Conservation (phyloP, 2,888 invertebrate species). For the Spisula solida region DNA sequence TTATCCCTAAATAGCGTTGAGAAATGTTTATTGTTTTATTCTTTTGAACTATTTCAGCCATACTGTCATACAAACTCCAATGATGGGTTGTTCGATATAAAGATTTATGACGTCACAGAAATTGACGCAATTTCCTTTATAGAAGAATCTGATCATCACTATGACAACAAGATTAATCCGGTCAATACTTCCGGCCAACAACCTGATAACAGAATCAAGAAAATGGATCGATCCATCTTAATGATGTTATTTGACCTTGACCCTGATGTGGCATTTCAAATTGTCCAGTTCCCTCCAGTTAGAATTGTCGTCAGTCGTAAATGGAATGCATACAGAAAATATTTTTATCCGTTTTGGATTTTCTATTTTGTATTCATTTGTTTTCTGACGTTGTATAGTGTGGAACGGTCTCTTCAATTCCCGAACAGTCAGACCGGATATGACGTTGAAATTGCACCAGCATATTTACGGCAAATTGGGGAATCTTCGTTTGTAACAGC, state of each 20-base stretch:
- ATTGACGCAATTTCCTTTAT: conserved; percentile 76
- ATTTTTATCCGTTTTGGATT: conserved; percentile 71
- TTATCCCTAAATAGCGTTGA: no score
- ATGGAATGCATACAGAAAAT: neutral
- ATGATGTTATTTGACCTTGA: conserved; percentile 75
- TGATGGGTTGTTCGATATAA: conserved; percentile 80
- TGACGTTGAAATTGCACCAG: conserved; percentile 41
- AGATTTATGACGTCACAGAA: conserved; percentile 80
- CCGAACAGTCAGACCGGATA: conserved; percentile 35
- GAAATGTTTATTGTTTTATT: no score
- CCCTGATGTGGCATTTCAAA: conserved; percentile 71
- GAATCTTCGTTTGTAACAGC: conserved; percentile 51
- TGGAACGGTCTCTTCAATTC: conserved; percentile 37
- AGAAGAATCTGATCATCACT: conserved; percentile 32
- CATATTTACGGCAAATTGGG: conserved; percentile 42
- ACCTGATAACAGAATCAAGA: neutral
- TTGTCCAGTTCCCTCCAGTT: conserved; percentile 69
- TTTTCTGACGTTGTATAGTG: conserved; percentile 60
- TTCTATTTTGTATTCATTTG: conserved; percentile 72
- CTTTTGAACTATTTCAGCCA: conserved; percentile 65
- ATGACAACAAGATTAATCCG: neutral
- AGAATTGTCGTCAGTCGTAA: no score
- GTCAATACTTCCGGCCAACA: conserved; percentile 26
- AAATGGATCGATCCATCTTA: conserved; percentile 63
- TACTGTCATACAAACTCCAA: conserved; percentile 76